Evolutionary conservation across 2,888 invertebrate species (phyloP).

Genomic region (Tortricodes alternella): DNA sequence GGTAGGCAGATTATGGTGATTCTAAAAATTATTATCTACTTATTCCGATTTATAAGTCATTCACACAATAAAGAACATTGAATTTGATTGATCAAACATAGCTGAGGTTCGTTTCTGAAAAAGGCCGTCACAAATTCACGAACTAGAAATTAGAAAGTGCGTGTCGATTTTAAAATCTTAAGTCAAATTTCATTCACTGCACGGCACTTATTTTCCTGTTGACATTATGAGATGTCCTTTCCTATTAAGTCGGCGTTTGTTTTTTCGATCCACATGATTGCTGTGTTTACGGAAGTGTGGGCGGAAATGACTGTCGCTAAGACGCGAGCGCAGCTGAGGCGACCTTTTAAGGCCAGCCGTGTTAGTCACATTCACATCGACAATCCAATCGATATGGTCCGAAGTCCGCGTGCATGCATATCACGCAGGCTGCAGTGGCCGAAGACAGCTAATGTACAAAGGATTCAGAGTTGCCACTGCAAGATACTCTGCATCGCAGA

Average conservation of each 20-base stretch:
- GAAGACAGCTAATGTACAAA: not conserved
- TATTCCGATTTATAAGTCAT: no score
- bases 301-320: slow-evolving; percentile 43
- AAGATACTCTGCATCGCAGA: slow-evolving; percentile 9
- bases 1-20: no score
- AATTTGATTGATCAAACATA: no score
- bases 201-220: slow-evolving; percentile 1
- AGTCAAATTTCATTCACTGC: no score
- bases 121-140: no score
- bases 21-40: no score
- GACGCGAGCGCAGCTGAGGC: slow-evolving; percentile 25
- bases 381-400: slow-evolving; percentile 1
- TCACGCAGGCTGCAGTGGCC: not conserved
- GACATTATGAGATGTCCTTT: slow-evolving; percentile 26
- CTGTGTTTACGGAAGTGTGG: slow-evolving; percentile 56
- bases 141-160: no score
- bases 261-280: slow-evolving; percentile 39
- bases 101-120: no score
- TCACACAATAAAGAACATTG: no score
- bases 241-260: slow-evolving; percentile 26
- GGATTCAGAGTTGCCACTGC: not conserved
- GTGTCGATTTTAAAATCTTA: no score
- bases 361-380: slow-evolving; percentile 22
- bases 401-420: not conserved
- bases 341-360: slow-evolving; percentile 27